These are phyloP conservation scores for Zosterops lateralis DNA, from an alignment of 2,113 vertebrate species.

Conservation along the genomic window DNA sequence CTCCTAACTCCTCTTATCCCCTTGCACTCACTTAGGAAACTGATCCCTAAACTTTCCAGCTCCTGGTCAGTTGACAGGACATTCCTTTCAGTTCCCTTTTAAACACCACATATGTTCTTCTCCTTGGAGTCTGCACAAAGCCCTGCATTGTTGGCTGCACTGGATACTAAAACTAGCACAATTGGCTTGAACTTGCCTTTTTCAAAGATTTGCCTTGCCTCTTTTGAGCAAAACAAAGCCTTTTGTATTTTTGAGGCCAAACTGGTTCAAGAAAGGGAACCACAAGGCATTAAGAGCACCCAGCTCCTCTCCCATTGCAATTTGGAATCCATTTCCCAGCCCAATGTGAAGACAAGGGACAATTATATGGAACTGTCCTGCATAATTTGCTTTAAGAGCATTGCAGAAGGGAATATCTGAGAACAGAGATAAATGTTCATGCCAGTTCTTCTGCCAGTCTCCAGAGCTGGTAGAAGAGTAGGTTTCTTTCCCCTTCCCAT, in stretches of 20 bases:
- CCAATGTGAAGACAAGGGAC: background rate
- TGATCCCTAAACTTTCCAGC: background rate
- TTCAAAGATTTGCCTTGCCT: background rate
- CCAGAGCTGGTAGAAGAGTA: background rate
- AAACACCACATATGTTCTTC: background rate
- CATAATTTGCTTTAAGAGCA: background rate
- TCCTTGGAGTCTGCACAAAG: constrained; percentile 17
- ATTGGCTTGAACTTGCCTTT: background rate
- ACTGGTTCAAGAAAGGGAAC: background rate
- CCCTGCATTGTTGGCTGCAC: background rate
- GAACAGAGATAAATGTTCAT: background rate
- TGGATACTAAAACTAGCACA: background rate
- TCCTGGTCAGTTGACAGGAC: background rate
- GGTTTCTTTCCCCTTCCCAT: background rate
- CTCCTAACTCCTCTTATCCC: background rate
- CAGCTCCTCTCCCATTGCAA: background rate
- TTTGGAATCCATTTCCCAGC: background rate
- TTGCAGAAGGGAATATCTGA: background rate
- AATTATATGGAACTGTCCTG: background rate
- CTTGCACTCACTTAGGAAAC: background rate
- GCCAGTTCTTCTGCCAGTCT: background rate
- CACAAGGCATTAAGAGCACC: background rate
- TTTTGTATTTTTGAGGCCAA: constrained; percentile 3
- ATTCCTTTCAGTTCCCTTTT: constrained; percentile 13
- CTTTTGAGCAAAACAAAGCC: constrained; percentile 20